A percentile compares a stretch with the other conserved stretches of the same genome.
These are phyloP conservation scores for Pseudomyrmex flavicornis DNA, from an alignment of 1,140 invertebrate species.

Conservation along the genomic window DNA sequence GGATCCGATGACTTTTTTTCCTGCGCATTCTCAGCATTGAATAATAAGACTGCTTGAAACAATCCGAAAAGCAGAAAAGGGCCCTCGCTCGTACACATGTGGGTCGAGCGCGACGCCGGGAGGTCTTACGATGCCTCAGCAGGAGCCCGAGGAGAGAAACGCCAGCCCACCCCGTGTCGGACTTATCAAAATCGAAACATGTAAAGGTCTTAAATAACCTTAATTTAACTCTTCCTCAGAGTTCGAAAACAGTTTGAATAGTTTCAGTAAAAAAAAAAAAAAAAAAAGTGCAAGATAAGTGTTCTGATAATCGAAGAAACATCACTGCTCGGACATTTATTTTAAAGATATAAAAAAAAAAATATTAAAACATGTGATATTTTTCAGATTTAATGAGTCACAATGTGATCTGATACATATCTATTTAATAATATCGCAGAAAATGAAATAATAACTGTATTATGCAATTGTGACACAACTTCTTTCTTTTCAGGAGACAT, in stretches of 20 bases:
- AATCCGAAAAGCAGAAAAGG: slow-evolving; percentile 66
- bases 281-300: too few species aligned
- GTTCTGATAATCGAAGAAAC: too few species aligned
- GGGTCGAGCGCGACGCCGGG: slow-evolving; percentile 61
- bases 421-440: too few species aligned
- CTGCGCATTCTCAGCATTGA: slow-evolving; percentile 51
- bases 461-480: not conserved
- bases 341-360: too few species aligned
- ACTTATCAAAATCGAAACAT: slow-evolving; percentile 23
- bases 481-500: not conserved
- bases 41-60: slow-evolving; percentile 58
- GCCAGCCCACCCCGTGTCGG: slow-evolving; percentile 63
- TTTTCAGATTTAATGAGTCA: too few species aligned
- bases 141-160: slow-evolving; percentile 65
- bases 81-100: slow-evolving; percentile 61
- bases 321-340: too few species aligned
- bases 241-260: too few species aligned
- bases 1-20: slow-evolving; percentile 22
- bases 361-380: too few species aligned
- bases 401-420: too few species aligned
- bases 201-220: slow-evolving; percentile 4
- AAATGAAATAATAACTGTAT: not conserved
- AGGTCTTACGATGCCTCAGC: slow-evolving; percentile 69
- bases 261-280: not conserved
- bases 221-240: not conserved